Evolutionary conservation across 2,113 vertebrate species (phyloP), one percentile per base, ranked within the genome.

Genomic region (Atrichornis clamosus): DNA sequence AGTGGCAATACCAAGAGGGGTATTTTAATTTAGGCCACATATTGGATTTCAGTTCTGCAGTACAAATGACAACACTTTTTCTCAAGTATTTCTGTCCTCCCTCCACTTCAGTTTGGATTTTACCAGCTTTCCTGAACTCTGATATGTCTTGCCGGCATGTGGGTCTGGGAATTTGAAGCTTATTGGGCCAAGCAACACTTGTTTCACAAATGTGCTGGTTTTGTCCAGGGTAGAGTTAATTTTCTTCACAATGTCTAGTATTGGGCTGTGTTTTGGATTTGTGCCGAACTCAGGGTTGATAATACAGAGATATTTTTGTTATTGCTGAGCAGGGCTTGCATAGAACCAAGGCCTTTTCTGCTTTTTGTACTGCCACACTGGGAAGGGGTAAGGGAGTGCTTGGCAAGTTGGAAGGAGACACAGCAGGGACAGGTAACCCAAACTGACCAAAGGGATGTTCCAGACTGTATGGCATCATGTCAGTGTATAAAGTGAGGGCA

Each of bases 401-500:
- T 18, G 1, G 26, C 26, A 42, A 16, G 1, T 0, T 58, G 18
- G 10, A 8, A 65, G 37, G 32, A 44, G 42, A 58, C 15, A 15
- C 2, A 58, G 37, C 15, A 13, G 19, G 35, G 22, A n/a, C 12
- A 50, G 27, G 22, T 52, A 37, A 65, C 23, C 18, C 17, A 2
- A 74, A 24, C 2, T 39, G 37, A 44, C 37, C 52, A 59, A 33
- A 46, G 44, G 27, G 15, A 30, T n/a, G 24, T 5, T 65, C 23
- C 33, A 81, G 52, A 44, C 8, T 8, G 2, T 46, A 26, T 20
- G 23, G 7, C 10, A 52, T 7, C 27, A 28, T 81, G 33, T 58
- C 23, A 17, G 10, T 44, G 1, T 44, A 20, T n/a, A 52, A 59
- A 74, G 3, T 4, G 10, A 4, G 7, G 5, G 22, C 2, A 58